A percentile compares a stretch with the other conserved stretches of the same genome.
Evolutionary conservation across 2,888 invertebrate species (phyloP).

Genomic region (Trisateles emortualis): DNA sequence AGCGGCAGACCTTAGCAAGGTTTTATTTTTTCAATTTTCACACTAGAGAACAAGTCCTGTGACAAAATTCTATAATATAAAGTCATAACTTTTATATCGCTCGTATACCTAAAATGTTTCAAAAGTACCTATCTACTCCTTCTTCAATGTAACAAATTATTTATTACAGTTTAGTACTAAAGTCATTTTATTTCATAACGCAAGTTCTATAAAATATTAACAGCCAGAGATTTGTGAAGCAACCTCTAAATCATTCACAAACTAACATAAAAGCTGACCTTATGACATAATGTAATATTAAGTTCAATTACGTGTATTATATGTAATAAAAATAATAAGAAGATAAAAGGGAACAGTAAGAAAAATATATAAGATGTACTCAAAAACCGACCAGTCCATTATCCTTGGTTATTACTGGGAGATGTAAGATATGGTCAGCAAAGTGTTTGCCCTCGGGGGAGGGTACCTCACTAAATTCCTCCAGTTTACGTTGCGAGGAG

Average conservation of each 20-base stretch:
- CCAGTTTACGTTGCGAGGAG: slow-evolving; percentile 75
- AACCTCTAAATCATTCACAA: slow-evolving; percentile 11
- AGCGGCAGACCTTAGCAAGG: too few species aligned
- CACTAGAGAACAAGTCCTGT: too few species aligned
- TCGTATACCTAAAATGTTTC: too few species aligned
- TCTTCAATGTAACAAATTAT: too few species aligned
- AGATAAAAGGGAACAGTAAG: slow-evolving; percentile 28
- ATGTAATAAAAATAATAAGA: slow-evolving; percentile 36
- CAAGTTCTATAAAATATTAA: slow-evolving; percentile 13
- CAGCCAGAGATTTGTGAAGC: slow-evolving; percentile 8
- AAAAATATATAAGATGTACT: slow-evolving; percentile 54
- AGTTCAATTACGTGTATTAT: slow-evolving; percentile 27
- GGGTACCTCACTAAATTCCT: slow-evolving; percentile 73
- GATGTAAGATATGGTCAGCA: slow-evolving; percentile 77
- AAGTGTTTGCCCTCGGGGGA: slow-evolving; percentile 70
- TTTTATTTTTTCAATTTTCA: too few species aligned
- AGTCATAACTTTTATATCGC: too few species aligned
- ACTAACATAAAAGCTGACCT: slow-evolving; percentile 15
- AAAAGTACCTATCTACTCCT: too few species aligned
- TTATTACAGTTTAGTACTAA: background rate
- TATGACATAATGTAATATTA: slow-evolving; percentile 14
- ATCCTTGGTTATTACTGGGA: slow-evolving; percentile 63
- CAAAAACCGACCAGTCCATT: slow-evolving; percentile 63
- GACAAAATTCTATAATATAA: too few species aligned
- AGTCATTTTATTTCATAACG: slow-evolving; percentile 8